Base-by-base conservation (phyloP, 2,888 invertebrate species). In the Diarsia mendica region DNA sequence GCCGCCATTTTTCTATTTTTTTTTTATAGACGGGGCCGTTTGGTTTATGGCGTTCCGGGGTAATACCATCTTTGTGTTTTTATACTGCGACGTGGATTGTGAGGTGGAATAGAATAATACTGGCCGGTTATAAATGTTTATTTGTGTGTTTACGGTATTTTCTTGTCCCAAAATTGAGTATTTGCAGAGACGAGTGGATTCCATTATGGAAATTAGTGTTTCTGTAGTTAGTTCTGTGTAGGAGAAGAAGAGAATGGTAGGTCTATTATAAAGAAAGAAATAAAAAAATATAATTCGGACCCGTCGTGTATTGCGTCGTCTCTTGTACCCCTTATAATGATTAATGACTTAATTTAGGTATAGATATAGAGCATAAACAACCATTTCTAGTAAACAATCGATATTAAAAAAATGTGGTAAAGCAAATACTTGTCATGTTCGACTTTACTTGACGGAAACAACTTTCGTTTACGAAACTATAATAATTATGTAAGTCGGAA, bases 1-100 rank as follows among this genome's bases (percentile, higher is more conserved):
- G 92, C 83, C 91, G 90, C 89, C 91, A 90, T 92, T 92, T 91
- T 91, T 89, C 87, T 82, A 79, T 86, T 86, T 91, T 91, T 91
- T 76, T 91, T 93, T 91, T 91, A 88, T 89, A 80, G 88, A 87
- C 86, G 88, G 48, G 15, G 39, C 88, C 82, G 80, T 90, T 90
- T 88, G 90, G 89, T 91, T 93, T 91, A 93, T 89, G 90, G 88
- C 85, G 85, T 90, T 87, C 84, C 44, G 79, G 83, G 85, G 87
- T 90, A 89, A 91, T 91, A 85, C 89, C 87, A 69, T 72, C 68
- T 82, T 81, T 85, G 63, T 81, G 73, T 85, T 77, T 79, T 75
- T 79, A 76, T 73, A 77, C 61, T 72, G 79, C 20, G 72, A 71
- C 66, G 66, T 68, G 44, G 46, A 49, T 71, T 71, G n/a, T 10